These are phyloP conservation scores for Fregata magnificens DNA, from an alignment of 2,113 vertebrate genomes.

Conservation along the genomic window DNA sequence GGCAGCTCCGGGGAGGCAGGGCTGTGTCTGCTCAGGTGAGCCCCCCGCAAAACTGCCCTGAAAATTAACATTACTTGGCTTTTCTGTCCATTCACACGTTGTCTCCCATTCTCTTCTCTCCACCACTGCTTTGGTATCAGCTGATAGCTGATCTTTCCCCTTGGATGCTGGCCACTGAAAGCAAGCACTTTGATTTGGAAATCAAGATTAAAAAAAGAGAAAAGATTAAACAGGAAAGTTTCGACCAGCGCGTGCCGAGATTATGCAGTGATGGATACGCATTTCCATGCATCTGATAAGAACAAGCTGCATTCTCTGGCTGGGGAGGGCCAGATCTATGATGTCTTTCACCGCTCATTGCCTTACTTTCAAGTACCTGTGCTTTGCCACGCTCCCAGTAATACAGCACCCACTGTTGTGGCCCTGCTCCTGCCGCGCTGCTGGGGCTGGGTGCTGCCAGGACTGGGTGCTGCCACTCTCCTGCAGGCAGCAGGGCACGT, in stretches of 20 bases:
- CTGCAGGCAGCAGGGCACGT: neutral
- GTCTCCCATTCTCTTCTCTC: neutral
- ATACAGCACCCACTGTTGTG: neutral
- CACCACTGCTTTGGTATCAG: neutral
- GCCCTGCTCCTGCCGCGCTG: neutral
- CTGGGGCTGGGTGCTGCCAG: neutral
- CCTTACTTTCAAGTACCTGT: neutral
- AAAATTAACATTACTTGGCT: neutral
- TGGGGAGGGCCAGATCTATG: neutral
- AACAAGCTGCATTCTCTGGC: neutral
- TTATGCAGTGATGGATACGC: neutral
- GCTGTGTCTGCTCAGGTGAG: neutral
- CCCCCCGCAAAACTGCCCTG: neutral
- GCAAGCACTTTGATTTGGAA: neutral
- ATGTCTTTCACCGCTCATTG: neutral
- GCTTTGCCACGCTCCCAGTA: neutral
- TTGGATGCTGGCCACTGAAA: neutral
- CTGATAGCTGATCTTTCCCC: conserved; percentile 16
- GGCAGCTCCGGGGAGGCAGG: neutral
- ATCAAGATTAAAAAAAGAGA: neutral
- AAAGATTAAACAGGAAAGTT: conserved; percentile 7
- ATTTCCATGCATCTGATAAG: neutral
- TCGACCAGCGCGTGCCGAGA: neutral
- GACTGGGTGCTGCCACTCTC: neutral
- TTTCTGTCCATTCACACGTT: neutral